Conservation (phyloP, 2,113 vertebrate species). For the Orcinus orca region DNA sequence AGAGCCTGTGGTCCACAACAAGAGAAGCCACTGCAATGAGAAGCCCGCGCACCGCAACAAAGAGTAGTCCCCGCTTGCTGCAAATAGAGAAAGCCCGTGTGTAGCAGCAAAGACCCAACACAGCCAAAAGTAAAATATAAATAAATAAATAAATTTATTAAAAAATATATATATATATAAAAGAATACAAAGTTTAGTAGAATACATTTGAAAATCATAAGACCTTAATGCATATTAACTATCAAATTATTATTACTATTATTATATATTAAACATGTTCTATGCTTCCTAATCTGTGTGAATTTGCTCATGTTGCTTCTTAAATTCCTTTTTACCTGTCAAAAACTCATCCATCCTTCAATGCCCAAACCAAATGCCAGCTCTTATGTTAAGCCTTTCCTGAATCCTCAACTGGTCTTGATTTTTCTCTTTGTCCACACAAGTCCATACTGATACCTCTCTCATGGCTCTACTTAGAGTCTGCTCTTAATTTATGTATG, state of each 20-base stretch:
- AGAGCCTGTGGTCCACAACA: too few relatives aligned
- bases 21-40: too few relatives aligned
- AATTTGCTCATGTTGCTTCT: background rate
- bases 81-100: too few relatives aligned
- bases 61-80: too few relatives aligned
- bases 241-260: background rate
- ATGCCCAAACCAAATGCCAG: background rate
- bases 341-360: background rate
- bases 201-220: background rate
- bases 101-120: too few relatives aligned
- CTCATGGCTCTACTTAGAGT: background rate
- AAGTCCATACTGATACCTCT: background rate
- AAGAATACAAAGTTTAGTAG: background rate
- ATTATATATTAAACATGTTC: background rate
- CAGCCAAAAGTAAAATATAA: too few relatives aligned
- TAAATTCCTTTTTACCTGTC: background rate
- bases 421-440: background rate
- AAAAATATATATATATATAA: too few relatives aligned
- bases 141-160: too few relatives aligned
- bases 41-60: rapidly evolving
- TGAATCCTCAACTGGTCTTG: background rate
- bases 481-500: background rate
- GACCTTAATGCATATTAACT: background rate
- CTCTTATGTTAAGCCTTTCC: background rate
- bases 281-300: background rate